A percentile compares a stretch with the other conserved stretches of the same genome.
Conservation (phyloP, 2,113 vertebrate genomes). For the Channa maculata region DNA sequence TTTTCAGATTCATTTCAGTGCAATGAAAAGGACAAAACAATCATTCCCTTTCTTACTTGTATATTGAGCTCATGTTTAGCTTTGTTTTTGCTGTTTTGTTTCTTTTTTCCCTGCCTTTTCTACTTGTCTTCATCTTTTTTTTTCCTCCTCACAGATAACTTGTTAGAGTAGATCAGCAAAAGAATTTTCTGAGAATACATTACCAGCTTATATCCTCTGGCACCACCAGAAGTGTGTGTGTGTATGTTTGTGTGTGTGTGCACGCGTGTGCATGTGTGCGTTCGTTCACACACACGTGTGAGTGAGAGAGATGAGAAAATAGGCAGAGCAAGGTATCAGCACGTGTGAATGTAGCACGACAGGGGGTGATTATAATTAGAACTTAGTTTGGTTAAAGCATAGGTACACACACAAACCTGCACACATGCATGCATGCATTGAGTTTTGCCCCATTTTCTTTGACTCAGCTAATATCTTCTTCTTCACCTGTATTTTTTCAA, state of each 20-base stretch:
- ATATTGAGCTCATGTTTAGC: no score
- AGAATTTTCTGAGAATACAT: constrained; percentile 55
- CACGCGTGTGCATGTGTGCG: neutral
- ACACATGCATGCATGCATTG: neutral
- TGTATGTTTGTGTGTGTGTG: neutral
- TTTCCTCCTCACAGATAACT: constrained; percentile 26
- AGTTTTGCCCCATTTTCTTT: constrained; percentile 20
- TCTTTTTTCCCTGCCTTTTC: neutral
- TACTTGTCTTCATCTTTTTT: neutral
- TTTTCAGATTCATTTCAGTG: constrained; percentile 20
- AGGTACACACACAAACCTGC: neutral
- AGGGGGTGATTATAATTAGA: constrained; percentile 61
- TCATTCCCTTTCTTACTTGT: no score
- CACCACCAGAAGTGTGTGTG: neutral
- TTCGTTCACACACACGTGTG: neutral
- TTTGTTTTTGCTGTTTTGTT: no score
- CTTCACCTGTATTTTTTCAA: constrained; percentile 5
- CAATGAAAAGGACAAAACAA: neutral
- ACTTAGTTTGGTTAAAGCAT: constrained; percentile 26
- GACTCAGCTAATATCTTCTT: constrained; percentile 35
- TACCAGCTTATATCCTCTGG: constrained; percentile 30
- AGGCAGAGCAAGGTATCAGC: constrained; percentile 47
- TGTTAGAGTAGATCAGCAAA: constrained; percentile 38
- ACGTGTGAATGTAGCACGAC: constrained; percentile 54
- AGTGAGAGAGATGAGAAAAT: constrained; percentile 5